Base-by-base conservation (phyloP, 2,797 vertebrate genomes). In the Halcyon chelicuti region DNA sequence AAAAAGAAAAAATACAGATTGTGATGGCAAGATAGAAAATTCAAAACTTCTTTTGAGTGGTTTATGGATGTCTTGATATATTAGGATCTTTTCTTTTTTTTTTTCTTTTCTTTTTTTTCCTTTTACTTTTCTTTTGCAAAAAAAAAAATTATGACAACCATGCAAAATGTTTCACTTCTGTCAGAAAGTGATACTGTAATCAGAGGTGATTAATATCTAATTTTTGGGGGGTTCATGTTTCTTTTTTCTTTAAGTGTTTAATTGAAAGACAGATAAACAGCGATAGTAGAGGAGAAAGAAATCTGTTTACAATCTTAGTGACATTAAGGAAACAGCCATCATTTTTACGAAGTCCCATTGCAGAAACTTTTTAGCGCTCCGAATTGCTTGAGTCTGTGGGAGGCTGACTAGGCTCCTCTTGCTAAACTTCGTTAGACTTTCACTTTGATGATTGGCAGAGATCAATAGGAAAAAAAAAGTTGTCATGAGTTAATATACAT, bases 141-240 rank as follows among this genome's bases (percentile, higher is more conserved):
- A 42, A 14, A 42, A 42, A 42, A 17, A 33, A 29, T 58, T 68
- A 12, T 5, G 18, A 47, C 10, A 35, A 5, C 25, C 8, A 14
- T 9, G 5, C 7, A 54, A 61, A 42, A 22, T 63, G 2, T 26
- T 46, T 25, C 7, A 18, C 2, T 62, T 81, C 0, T 31, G 13
- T 52, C 28, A 78, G 21, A 60, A 80, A 40, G 44, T 47, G 2
- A 5, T 21, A 7, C 55, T 51, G 5, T 39, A 17, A 31, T 33
- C 11, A 17, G 5, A 58, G 40, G 5, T 11, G 8, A 14, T 44
- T 39, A 21, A 22, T 54, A n/a, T 18, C 31, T 84, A 13, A 1
- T 1, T 2, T 71, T 20, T 33, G 44, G 12, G 52, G 3, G 0
- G 0, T 19, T 81, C 1, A 0, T 44, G 5, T 10, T 62, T 61